Conservation (phyloP, 1,140 invertebrate species). For the Bombus superbus region DNA sequence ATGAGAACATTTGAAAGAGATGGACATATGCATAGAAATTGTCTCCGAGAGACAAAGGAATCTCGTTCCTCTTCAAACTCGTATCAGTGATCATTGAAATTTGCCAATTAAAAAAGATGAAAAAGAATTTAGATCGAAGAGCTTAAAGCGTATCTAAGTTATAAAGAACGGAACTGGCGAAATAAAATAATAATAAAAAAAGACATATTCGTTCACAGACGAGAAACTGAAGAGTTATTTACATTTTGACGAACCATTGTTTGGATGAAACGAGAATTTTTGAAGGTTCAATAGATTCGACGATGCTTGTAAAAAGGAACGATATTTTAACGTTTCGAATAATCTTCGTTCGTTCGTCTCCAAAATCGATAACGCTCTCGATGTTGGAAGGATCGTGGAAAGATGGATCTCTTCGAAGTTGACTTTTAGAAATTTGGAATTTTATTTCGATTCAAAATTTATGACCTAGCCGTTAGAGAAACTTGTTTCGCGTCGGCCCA, state of each 20-base stretch:
- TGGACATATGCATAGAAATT: background rate
- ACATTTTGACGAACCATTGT: slow-evolving; percentile 43
- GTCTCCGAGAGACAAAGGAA: background rate
- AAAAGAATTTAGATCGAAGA: background rate
- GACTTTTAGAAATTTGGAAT: too few species aligned
- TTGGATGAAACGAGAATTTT: slow-evolving; percentile 27
- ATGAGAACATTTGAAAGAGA: background rate
- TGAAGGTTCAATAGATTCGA: background rate
- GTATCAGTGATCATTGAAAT: background rate
- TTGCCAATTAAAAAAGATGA: background rate
- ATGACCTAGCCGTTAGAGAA: background rate
- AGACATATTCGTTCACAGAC: background rate
- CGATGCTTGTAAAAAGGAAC: background rate
- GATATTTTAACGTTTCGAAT: background rate
- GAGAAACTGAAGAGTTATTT: slow-evolving; percentile 12
- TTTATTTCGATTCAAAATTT: slow-evolving; percentile 6
- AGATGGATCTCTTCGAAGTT: background rate
- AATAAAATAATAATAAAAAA: background rate
- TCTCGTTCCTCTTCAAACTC: background rate
- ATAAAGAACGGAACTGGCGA: background rate
- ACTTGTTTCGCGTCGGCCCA: slow-evolving; percentile 1
- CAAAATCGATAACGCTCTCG: background rate
- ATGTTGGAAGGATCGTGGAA: background rate
- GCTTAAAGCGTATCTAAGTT: background rate
- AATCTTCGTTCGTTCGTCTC: background rate